phyloP scores from a whole-genome alignment of 2,113 vertebrate species.

The Siphamia tubifer region DNA sequence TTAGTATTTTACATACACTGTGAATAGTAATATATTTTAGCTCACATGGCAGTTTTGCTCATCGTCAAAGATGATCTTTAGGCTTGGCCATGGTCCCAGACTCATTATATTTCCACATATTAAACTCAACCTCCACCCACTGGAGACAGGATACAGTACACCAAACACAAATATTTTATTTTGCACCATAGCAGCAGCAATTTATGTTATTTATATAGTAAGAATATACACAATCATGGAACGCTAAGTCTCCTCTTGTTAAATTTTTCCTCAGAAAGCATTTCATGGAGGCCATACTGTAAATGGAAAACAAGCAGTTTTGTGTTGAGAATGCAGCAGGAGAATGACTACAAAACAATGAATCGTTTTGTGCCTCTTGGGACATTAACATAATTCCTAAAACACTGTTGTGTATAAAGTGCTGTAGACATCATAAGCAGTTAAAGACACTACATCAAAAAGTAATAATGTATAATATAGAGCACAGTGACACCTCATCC shows the following conservation, averaged over 20 bases:
- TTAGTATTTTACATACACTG: constrained; percentile 48
- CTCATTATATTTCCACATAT: background rate
- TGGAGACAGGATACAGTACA: background rate
- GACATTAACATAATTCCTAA: background rate
- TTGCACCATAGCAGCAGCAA: background rate
- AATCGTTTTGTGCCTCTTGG: too few relatives aligned
- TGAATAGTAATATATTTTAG: constrained; percentile 28
- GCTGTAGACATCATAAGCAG: background rate
- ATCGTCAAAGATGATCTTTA: constrained; percentile 11
- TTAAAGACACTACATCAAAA: background rate
- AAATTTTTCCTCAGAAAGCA: too few relatives aligned
- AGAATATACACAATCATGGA: background rate
- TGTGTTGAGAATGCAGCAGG: too few relatives aligned
- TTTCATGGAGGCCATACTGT: too few relatives aligned
- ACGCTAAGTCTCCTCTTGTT: too few relatives aligned
- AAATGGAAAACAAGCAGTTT: background rate
- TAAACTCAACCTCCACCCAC: background rate
- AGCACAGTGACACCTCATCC: background rate
- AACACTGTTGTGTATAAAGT: background rate
- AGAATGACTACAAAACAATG: too few relatives aligned
- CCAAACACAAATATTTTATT: background rate
- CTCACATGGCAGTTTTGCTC: constrained; percentile 17
- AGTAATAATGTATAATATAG: background rate
- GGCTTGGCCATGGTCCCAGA: background rate
- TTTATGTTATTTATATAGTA: background rate